phyloP scores from a whole-genome alignment of 2,797 vertebrate genomes.

The Anguilla obscura region DNA sequence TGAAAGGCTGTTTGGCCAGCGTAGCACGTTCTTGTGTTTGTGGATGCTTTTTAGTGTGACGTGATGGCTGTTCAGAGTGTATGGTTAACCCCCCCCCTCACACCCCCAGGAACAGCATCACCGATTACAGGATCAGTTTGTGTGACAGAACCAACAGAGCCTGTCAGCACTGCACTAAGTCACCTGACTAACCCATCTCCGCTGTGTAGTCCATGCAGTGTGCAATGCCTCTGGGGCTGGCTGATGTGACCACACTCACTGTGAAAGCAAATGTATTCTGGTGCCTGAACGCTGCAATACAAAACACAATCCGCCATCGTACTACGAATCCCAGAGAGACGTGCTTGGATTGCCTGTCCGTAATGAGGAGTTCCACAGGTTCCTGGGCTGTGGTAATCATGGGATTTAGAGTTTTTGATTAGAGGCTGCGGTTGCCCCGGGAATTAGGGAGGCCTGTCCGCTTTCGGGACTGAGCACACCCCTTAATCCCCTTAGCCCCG shows the following conservation, averaged over 20 bases:
- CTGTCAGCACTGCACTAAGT: not conserved
- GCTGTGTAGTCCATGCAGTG: not conserved
- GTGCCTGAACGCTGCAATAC: not conserved
- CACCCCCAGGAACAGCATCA: not conserved
- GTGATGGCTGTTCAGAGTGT: not conserved
- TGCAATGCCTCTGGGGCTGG: not conserved
- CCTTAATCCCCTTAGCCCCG: slow-evolving; percentile 46
- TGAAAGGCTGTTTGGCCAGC: not conserved
- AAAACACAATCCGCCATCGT: not conserved
- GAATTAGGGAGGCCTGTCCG: not conserved
- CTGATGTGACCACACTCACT: not conserved
- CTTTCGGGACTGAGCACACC: not conserved
- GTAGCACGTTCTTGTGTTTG: not conserved
- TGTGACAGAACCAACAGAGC: not conserved
- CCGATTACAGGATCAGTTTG: not conserved
- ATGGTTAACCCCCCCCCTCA: not conserved
- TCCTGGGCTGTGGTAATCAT: too few species aligned
- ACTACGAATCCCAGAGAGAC: not conserved
- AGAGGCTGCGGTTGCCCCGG: too few species aligned
- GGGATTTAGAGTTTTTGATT: too few species aligned
- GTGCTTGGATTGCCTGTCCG: not conserved
- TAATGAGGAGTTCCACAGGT: too few species aligned
- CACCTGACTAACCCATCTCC: not conserved
- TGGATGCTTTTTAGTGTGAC: not conserved
- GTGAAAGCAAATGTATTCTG: not conserved